phyloP scores from a whole-genome alignment of 2,113 vertebrate species.

The Oreochromis aureus region DNA sequence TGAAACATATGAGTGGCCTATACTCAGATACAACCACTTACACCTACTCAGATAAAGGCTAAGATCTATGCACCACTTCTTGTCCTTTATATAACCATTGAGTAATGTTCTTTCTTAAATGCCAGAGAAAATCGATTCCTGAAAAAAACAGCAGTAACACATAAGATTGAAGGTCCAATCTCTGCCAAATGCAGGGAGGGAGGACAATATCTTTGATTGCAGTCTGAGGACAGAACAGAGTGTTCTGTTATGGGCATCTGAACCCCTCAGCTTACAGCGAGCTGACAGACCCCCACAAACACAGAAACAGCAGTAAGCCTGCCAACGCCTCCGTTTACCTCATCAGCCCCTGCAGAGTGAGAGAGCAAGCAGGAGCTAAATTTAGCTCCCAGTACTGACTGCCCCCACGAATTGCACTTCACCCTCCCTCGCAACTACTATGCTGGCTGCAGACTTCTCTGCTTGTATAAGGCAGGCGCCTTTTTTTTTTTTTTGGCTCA shows the following conservation, averaged over 20 bases:
- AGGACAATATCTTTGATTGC: not conserved
- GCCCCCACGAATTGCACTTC: constrained; percentile 51
- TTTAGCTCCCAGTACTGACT: constrained; percentile 56
- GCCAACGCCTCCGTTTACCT: constrained; percentile 57
- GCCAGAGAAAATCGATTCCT: not conserved
- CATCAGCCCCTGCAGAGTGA: constrained; percentile 66
- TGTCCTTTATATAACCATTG: not conserved
- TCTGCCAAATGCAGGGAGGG: not conserved
- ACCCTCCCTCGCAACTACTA: constrained; percentile 25
- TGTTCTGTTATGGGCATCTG: constrained; percentile 32
- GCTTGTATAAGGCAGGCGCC: constrained; percentile 1
- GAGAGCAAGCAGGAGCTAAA: constrained; percentile 60
- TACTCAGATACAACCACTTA: not conserved
- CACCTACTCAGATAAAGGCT: not conserved
- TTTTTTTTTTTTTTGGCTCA: not conserved
- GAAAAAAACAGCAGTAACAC: not conserved
- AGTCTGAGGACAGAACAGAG: constrained; percentile 22
- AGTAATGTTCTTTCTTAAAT: not conserved
- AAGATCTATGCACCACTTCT: not conserved
- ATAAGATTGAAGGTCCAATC: not conserved
- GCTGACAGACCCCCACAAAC: constrained; percentile 41
- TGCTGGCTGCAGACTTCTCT: constrained; percentile 48
- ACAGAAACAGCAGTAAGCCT: constrained; percentile 33
- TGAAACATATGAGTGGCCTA: not conserved
- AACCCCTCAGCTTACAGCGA: not conserved